Evolutionary conservation across 2,797 vertebrate genomes (phyloP), one percentile per base, ranked within the genome.

Genomic region (Leuciscus waleckii): DNA sequence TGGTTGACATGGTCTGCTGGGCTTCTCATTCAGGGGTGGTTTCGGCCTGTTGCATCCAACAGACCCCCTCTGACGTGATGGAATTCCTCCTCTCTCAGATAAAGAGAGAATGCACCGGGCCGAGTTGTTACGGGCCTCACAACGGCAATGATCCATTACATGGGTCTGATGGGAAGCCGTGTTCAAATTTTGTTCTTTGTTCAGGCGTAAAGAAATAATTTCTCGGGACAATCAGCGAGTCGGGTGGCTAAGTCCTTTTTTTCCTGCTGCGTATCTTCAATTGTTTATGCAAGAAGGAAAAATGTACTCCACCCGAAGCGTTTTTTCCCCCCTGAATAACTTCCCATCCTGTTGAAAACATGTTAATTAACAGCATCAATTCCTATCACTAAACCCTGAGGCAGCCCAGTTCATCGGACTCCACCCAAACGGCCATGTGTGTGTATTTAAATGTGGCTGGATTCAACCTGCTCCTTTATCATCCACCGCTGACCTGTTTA

Each of bases 291-390:
- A 84, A 89, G 81, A 88, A 81, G 88, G 69, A 89, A 87, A 83
- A 49, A 73, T 11, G 16, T 67, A 35, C 81, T 74, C 41, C 39
- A 35, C 39, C 51, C 1, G 7, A n/a, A 54, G 29, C 11, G 0
- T 11, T 81, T 89, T 69, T 83, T 89, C 89, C 2, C 0, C 0
- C 35, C 76, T 49, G 88, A 90, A 51, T 77, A 76, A 76, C 81
- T 68, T 90, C 86, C 88, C 88, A 86, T 91, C 87, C 88, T 78
- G 76, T 92, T 91, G 92, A 93, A 93, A 92, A 90, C 70, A 89
- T 91, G 91, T 92, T 90, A 92, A 92, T 93, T 94, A 91, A 94
- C 93, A 83, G 93, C 93, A 87, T 87, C 93, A 89, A 86, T 92
- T 90, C 90, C 90, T 84, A 88, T 92, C 89, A 92, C 35, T 80